Percentiles rank a stretch among this genome's conserved stretches.
Conservation (phyloP, 2,797 vertebrate species). For the Silurus aristotelis region DNA sequence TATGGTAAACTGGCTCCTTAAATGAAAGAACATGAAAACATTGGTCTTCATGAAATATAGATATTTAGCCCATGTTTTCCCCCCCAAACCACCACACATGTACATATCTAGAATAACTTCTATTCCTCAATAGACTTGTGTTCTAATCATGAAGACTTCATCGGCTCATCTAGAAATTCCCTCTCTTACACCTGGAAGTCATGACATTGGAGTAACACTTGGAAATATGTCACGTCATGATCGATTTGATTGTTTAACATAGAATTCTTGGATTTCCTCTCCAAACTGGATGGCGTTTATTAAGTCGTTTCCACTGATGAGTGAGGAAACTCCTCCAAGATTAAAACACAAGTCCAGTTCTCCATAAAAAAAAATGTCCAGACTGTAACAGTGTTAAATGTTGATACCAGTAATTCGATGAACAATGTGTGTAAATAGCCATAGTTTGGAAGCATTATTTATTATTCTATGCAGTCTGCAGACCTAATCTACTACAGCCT, state of each 20-base stretch:
- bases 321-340: neutral
- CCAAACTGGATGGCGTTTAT: neutral
- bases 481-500: slow-evolving; percentile 28
- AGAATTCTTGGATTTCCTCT: neutral
- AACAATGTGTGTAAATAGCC: slow-evolving; percentile 25
- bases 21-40: neutral
- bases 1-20: neutral
- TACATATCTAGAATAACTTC: neutral
- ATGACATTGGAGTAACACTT: neutral
- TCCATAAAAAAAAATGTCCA: slow-evolving; percentile 26
- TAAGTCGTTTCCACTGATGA: neutral
- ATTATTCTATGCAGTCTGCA: slow-evolving; percentile 27
- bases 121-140: neutral
- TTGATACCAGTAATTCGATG: slow-evolving; percentile 28
- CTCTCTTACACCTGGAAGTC: neutral
- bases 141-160: neutral
- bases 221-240: neutral
- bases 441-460: slow-evolving; percentile 40
- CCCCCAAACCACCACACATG: neutral
- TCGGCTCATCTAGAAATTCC: neutral
- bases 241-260: neutral
- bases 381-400: slow-evolving; percentile 36
- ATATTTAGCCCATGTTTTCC: too few species aligned
- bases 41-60: neutral
- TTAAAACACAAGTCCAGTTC: slow-evolving; percentile 3